These are phyloP conservation scores for Melangyna quadrimaculata DNA, from an alignment of 2,888 invertebrate species.

Conservation along the genomic window DNA sequence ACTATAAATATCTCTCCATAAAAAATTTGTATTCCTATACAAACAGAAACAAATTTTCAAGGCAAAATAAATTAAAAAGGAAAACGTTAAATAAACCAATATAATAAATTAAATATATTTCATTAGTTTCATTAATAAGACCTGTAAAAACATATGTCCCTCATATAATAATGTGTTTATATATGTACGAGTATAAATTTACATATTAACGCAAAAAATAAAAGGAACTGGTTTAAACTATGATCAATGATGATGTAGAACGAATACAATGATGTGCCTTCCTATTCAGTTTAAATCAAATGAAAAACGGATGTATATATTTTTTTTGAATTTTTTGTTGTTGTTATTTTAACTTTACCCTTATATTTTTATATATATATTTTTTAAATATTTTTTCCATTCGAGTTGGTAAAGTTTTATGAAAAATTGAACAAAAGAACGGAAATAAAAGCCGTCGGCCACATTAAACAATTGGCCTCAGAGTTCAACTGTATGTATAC, in stretches of 20 bases:
- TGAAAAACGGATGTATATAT: neutral
- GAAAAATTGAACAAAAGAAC: conserved; percentile 35
- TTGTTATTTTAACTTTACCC: neutral
- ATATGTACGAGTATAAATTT: too few species aligned
- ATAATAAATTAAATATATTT: neutral
- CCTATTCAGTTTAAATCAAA: conserved; percentile 35
- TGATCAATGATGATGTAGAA: neutral
- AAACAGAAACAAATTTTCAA: neutral
- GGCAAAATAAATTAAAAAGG: conserved; percentile 15
- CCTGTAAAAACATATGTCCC: too few species aligned
- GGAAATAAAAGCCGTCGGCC: conserved; percentile 39
- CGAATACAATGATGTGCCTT: neutral
- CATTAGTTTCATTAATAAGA: too few species aligned
- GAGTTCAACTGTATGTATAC: conserved; percentile 34
- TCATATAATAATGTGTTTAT: too few species aligned
- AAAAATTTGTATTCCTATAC: neutral
- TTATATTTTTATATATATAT: neutral
- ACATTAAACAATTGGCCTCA: conserved; percentile 50
- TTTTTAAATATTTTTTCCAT: conserved; percentile 10
- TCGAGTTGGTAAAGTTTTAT: conserved; percentile 15
- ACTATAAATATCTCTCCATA: neutral
- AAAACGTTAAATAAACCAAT: neutral
- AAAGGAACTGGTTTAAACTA: neutral
- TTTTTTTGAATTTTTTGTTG: neutral
- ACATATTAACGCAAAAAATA: too few species aligned